These are phyloP conservation scores for Chalcis sispes DNA, from an alignment of 2,888 invertebrate genomes.

Conservation along the genomic window DNA sequence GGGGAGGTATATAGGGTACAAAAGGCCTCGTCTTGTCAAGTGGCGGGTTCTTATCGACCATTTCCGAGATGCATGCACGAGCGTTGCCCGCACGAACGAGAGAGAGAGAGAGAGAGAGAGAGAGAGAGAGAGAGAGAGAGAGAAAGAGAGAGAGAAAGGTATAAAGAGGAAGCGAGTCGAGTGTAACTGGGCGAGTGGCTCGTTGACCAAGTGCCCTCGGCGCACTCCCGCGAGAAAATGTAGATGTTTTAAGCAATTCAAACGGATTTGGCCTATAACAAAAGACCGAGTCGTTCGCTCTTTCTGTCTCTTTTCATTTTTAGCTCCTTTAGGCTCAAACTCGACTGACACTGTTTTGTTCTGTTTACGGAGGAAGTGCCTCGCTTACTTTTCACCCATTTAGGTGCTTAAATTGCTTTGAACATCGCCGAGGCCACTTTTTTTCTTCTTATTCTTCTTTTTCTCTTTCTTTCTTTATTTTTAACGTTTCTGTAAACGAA, in stretches of 20 bases:
- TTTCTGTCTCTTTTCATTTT: too few relatives aligned
- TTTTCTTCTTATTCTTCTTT: too few relatives aligned
- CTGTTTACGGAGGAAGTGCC: too few relatives aligned
- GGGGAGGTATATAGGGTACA: slow-evolving; percentile 35
- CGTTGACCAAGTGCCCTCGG: slow-evolving; percentile 56
- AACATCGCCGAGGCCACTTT: too few relatives aligned
- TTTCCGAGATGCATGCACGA: slow-evolving; percentile 62
- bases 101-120: slow-evolving; percentile 51
- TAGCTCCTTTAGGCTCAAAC: too few relatives aligned
- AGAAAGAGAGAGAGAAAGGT: slow-evolving; percentile 42
- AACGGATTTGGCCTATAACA: slow-evolving; percentile 4
- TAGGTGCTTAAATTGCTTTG: too few relatives aligned
- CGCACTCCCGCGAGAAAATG: slow-evolving; percentile 39
- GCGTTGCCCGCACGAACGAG: not conserved
- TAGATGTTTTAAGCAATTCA: slow-evolving; percentile 46
- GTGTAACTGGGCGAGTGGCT: slow-evolving; percentile 45
- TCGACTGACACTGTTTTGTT: too few relatives aligned
- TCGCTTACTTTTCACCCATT: too few relatives aligned
- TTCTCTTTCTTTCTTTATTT: not conserved
- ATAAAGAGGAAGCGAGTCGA: slow-evolving; percentile 57
- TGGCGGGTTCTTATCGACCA: slow-evolving; percentile 65
- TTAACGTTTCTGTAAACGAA: too few relatives aligned
- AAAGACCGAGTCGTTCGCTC: too few relatives aligned
- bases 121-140: slow-evolving; percentile 26
- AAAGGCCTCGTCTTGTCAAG: too few relatives aligned